Evolutionary conservation across 2,797 vertebrate species (phyloP), one percentile per base, ranked within the genome.

Genomic region (Tokudaia muenninki): DNA sequence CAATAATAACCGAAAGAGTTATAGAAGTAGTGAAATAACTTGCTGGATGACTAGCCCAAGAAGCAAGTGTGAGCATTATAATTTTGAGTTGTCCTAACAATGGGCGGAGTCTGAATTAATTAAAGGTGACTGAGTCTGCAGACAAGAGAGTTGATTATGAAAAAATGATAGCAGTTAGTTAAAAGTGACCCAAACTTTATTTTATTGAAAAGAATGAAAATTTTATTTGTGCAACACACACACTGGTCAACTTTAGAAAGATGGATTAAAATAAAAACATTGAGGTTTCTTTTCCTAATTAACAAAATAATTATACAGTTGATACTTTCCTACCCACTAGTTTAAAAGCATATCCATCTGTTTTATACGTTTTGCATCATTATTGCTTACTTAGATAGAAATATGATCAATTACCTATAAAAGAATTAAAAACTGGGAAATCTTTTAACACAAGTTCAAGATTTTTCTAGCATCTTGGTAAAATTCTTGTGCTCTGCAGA

Each of bases 71-170:
- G 12, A 50, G 55, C 13, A 21, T 57, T 91, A 6, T 88, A 29
- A 92, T 94, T 97, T 92, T 78, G 70, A 82, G 37, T 80, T 78
- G 34, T 90, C 21, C 11, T 84, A n/a, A 84, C 92, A 96, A 95
- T 87, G 26, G 31, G 55, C 1, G 90, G 81, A 47, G 55, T 26
- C 65, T 95, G 59, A 89, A 88, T 31, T 91, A 61, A 93, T 86
- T 95, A 81, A 95, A 93, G 34, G 9, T 44, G 94, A 95, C 96
- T 41, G 29, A 90, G 16, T 4, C 47, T 55, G 52, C 77, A 37
- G 26, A 93, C 84, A 96, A 92, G 74, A 90, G 96, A 81, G 21
- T 78, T 92, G 92, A 97, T 93, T 96, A 87, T 80, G 61, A 95
- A 78, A 82, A 95, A 94, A 94, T 87, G 75, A 79, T 9, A 72